These are phyloP conservation scores for Acinonyx jubatus DNA, from an alignment of 2,113 vertebrate species.

Conservation along the genomic window DNA sequence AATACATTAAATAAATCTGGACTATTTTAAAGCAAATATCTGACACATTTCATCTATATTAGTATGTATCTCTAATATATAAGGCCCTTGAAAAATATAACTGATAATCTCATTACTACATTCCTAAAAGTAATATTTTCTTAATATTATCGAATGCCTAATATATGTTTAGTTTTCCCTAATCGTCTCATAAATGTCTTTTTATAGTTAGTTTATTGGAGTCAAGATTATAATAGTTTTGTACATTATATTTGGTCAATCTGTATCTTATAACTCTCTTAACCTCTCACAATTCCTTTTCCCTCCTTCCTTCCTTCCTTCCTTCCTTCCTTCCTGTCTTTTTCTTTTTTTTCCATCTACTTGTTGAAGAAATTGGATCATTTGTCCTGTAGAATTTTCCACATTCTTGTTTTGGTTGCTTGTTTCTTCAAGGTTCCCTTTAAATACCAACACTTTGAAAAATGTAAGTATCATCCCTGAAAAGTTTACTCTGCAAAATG, in stretches of 20 bases:
- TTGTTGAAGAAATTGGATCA: neutral
- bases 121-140: neutral
- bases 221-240: neutral
- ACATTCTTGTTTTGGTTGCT: neutral
- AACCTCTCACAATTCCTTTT: neutral
- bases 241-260: neutral
- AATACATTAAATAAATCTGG: neutral
- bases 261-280: neutral
- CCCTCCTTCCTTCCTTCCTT: neutral
- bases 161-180: neutral
- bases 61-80: neutral
- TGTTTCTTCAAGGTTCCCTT: neutral
- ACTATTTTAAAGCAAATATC: slow-evolving; percentile 3
- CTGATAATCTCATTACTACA: neutral
- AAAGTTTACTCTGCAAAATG: neutral
- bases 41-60: neutral
- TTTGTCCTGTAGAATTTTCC: neutral
- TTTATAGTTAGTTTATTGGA: neutral
- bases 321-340: neutral
- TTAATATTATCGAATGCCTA: neutral
- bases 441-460: neutral
- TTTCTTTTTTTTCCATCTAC: neutral
- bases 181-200: neutral
- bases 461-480: neutral
- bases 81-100: neutral